These are phyloP conservation scores for Aethina tumida DNA, from an alignment of 1,140 invertebrate genomes.

Conservation along the genomic window DNA sequence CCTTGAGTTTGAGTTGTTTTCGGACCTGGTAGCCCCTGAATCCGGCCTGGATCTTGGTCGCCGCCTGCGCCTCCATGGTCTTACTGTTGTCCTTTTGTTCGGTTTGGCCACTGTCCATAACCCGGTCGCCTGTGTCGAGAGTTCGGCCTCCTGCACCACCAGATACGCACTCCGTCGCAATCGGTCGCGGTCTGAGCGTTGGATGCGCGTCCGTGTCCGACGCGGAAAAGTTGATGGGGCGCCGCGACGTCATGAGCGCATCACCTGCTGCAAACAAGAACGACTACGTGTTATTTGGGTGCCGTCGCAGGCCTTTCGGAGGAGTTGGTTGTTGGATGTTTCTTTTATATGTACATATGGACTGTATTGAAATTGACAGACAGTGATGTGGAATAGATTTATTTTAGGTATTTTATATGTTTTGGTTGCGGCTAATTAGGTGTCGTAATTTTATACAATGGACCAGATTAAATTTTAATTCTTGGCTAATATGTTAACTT, in stretches of 20 bases:
- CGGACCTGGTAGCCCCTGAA: conserved; percentile 61
- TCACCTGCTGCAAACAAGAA: conserved; percentile 28
- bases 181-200: too few species aligned
- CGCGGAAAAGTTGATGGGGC: conserved; percentile 6
- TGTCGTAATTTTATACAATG: too few species aligned
- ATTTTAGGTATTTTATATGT: too few species aligned
- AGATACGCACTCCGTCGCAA: too few species aligned
- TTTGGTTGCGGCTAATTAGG: too few species aligned
- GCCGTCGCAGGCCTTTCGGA: too few species aligned
- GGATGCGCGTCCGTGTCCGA: conserved; percentile 7
- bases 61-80: conserved; percentile 44
- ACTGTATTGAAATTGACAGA: too few species aligned
- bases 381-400: too few species aligned
- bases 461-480: too few species aligned
- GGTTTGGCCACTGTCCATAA: conserved; percentile 18
- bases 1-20: conserved; percentile 46
- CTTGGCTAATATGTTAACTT: too few species aligned
- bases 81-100: conserved; percentile 25
- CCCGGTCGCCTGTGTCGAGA: too few species aligned
- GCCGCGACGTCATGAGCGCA: conserved; percentile 28
- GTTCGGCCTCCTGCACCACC: too few species aligned
- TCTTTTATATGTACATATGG: conserved; percentile 1
- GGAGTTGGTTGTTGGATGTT: conserved; percentile 3
- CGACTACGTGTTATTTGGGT: conserved; percentile 7
- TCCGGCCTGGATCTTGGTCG: conserved; percentile 64